A percentile compares a stretch with the other conserved stretches of the same genome.
phyloP scores from a whole-genome alignment of 2,888 invertebrate genomes.

The Drosophila leonis region DNA sequence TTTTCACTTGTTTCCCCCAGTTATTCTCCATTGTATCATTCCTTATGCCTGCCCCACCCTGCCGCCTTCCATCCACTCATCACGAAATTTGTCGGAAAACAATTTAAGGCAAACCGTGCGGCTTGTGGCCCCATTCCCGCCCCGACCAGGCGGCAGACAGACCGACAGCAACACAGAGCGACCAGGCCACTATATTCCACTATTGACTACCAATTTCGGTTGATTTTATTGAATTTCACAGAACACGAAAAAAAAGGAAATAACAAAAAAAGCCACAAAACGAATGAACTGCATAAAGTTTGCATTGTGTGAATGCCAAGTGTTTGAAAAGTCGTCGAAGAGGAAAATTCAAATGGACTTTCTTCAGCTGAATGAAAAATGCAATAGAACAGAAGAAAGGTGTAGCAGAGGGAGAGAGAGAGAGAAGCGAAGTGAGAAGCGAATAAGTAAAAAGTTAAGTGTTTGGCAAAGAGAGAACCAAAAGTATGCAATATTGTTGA shows the following conservation, averaged over 20 bases:
- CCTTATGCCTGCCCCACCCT: background rate
- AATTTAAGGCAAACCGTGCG: slow-evolving; percentile 76
- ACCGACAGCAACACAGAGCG: too few species aligned
- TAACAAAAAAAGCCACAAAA: slow-evolving; percentile 11
- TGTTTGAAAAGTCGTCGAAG: slow-evolving; percentile 30
- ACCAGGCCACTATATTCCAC: slow-evolving; percentile 30
- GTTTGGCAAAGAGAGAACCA: background rate
- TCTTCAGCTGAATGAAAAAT: slow-evolving; percentile 16
- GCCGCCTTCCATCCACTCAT: slow-evolving; percentile 32
- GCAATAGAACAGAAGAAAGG: slow-evolving; percentile 11
- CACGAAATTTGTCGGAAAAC: slow-evolving; percentile 72
- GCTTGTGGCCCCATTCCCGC: slow-evolving; percentile 21
- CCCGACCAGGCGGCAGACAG: background rate
- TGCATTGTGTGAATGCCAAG: slow-evolving; percentile 37
- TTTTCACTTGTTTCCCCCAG: slow-evolving; percentile 9
- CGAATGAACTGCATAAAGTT: slow-evolving; percentile 33
- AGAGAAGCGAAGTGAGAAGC: background rate
- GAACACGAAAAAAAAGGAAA: slow-evolving; percentile 9
- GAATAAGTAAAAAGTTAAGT: slow-evolving; percentile 8
- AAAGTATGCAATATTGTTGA: background rate
- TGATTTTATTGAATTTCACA: slow-evolving; percentile 62
- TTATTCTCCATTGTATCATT: slow-evolving; percentile 6
- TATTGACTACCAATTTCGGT: slow-evolving; percentile 67
- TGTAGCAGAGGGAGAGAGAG: background rate
- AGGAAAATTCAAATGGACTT: slow-evolving; percentile 58